phyloP scores from a whole-genome alignment of 2,888 invertebrate genomes.

The Scaptomyza parva region DNA sequence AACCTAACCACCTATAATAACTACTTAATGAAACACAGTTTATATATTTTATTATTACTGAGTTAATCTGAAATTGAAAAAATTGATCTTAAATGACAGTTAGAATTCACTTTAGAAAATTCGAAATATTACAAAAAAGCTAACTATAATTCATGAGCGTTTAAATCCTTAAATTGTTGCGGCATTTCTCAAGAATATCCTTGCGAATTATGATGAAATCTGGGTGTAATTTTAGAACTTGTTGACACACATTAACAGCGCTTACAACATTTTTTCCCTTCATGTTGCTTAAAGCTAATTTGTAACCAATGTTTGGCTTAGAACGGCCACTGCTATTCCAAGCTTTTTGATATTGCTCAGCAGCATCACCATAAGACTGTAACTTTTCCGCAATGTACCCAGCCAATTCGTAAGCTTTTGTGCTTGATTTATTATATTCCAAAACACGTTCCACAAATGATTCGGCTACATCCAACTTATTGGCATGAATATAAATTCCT shows the following conservation, averaged over 20 bases:
- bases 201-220: conserved; percentile 96
- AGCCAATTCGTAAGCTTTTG: conserved; percentile 94
- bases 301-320: conserved; percentile 95
- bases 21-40: too few species aligned
- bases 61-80: too few species aligned
- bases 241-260: conserved; percentile 95
- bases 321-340: conserved; percentile 93
- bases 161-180: conserved; percentile 90
- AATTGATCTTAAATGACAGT: too few species aligned
- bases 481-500: conserved; percentile 93
- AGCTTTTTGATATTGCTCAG: conserved; percentile 91
- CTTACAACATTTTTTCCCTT: conserved; percentile 95
- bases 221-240: conserved; percentile 92
- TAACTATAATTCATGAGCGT: too few species aligned
- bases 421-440: conserved; percentile 94
- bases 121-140: too few species aligned
- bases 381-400: conserved; percentile 96
- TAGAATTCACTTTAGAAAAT: too few species aligned
- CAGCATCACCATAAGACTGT: conserved; percentile 94
- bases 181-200: conserved; percentile 96
- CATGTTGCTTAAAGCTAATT: conserved; percentile 95
- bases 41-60: too few species aligned
- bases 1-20: too few species aligned
- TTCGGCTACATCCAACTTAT: conserved; percentile 93
- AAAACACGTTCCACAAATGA: conserved; percentile 92